Percentiles rank a stretch among this genome's conserved stretches.
These are phyloP conservation scores for Chaenocephalus aceratus DNA, from an alignment of 2,113 vertebrate genomes.

Conservation along the genomic window DNA sequence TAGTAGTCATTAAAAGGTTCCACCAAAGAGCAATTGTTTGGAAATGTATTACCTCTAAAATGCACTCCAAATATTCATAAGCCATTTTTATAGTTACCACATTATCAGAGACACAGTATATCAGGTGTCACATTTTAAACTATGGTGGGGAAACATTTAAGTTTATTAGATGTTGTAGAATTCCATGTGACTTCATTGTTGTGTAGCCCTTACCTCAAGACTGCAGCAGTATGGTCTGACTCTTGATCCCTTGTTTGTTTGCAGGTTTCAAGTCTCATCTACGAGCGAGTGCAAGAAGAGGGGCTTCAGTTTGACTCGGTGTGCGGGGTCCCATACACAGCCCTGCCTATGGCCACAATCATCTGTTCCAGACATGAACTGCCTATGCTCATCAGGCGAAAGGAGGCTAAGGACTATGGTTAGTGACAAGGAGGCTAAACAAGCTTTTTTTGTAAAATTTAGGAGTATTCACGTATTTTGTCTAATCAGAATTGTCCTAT, in stretches of 20 bases:
- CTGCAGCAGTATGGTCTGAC: background rate
- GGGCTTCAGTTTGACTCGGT: constrained; percentile 82
- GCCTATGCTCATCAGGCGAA: constrained; percentile 94
- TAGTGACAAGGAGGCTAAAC: background rate
- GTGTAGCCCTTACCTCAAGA: background rate
- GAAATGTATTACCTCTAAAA: background rate
- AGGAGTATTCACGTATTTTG: too few relatives aligned
- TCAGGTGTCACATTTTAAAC: too few relatives aligned
- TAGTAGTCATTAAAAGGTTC: background rate
- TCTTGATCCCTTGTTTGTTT: background rate
- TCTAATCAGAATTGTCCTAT: too few relatives aligned
- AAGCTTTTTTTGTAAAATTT: background rate
- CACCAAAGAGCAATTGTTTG: background rate
- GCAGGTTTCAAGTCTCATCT: constrained; percentile 89
- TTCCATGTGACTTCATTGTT: background rate
- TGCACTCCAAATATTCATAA: background rate
- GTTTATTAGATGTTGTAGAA: too few relatives aligned
- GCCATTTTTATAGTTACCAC: background rate
- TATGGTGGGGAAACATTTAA: too few relatives aligned
- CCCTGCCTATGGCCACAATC: constrained; percentile 91
- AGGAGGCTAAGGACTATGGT: constrained; percentile 94
- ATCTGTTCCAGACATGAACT: constrained; percentile 86
- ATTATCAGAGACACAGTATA: background rate
- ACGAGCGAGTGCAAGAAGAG: constrained; percentile 79
- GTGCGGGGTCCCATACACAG: constrained; percentile 96